These are phyloP conservation scores for Symphodus melops DNA, from an alignment of 2,113 vertebrate species.

Conservation along the genomic window DNA sequence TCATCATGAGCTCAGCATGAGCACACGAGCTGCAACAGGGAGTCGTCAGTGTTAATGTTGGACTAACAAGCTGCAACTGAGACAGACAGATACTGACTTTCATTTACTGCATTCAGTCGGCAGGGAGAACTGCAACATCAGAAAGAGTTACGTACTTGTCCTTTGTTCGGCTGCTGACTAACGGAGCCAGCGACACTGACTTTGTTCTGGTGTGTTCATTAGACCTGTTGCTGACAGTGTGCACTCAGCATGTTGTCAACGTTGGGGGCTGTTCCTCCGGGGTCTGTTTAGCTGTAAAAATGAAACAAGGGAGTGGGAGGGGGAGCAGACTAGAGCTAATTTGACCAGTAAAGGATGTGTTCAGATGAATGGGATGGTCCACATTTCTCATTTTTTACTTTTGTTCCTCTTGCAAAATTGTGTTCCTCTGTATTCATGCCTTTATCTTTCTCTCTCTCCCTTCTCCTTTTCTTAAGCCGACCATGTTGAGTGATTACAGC, in stretches of 20 bases:
- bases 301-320: slow-evolving; percentile 49
- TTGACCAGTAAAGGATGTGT: slow-evolving; percentile 47
- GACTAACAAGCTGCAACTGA: not conserved
- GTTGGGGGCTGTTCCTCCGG: slow-evolving; percentile 43
- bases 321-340: slow-evolving; percentile 49
- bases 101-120: not conserved
- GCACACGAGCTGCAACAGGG: not conserved
- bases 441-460: not conserved
- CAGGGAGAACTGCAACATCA: not conserved
- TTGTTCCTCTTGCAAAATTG: slow-evolving; percentile 10
- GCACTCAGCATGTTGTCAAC: slow-evolving; percentile 44
- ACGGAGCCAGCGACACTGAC: not conserved
- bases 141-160: not conserved
- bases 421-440: slow-evolving; percentile 20
- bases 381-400: slow-evolving; percentile 28
- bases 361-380: slow-evolving; percentile 41
- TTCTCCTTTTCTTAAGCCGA: not conserved
- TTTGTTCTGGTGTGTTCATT: slow-evolving; percentile 36
- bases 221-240: slow-evolving; percentile 18
- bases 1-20: not conserved
- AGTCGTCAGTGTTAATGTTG: not conserved
- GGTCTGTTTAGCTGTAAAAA: slow-evolving; percentile 63
- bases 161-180: slow-evolving; percentile 8
- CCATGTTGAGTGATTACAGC: slow-evolving; percentile 33
- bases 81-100: slow-evolving; percentile 3